phyloP scores from a whole-genome alignment of 1,140 invertebrate species.

The Helicoverpa armigera region DNA sequence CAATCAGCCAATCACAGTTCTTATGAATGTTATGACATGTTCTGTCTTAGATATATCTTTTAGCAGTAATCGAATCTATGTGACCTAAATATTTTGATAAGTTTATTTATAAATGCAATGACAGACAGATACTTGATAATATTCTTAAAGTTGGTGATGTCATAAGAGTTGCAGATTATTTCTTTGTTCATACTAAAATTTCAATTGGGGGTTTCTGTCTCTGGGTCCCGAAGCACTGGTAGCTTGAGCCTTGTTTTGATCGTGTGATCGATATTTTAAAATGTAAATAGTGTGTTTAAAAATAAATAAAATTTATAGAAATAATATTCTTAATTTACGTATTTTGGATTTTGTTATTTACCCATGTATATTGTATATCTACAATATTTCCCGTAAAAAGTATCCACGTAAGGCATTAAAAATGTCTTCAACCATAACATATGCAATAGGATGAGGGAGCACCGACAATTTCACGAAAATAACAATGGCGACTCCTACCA shows the following conservation, averaged over 20 bases:
- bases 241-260: too few species aligned
- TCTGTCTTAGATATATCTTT: constrained; percentile 8
- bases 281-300: too few species aligned
- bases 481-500: constrained; percentile 2
- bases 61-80: background rate
- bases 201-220: too few species aligned
- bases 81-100: constrained; percentile 24
- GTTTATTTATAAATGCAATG: constrained; percentile 18
- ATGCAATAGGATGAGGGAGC: background rate
- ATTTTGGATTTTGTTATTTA: too few species aligned
- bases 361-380: too few species aligned
- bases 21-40: constrained; percentile 17
- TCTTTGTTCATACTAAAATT: too few species aligned
- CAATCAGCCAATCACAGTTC: constrained; percentile 1
- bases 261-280: too few species aligned
- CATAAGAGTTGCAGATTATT: too few species aligned
- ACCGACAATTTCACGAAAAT: constrained; percentile 8
- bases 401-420: background rate
- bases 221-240: too few species aligned
- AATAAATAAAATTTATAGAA: too few species aligned
- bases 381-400: too few species aligned
- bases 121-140: background rate
- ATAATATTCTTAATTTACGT: too few species aligned
- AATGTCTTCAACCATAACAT: background rate
- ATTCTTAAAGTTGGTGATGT: background rate